Conservation (phyloP, 2,888 invertebrate species). For the Ecliptopera silaceata region DNA sequence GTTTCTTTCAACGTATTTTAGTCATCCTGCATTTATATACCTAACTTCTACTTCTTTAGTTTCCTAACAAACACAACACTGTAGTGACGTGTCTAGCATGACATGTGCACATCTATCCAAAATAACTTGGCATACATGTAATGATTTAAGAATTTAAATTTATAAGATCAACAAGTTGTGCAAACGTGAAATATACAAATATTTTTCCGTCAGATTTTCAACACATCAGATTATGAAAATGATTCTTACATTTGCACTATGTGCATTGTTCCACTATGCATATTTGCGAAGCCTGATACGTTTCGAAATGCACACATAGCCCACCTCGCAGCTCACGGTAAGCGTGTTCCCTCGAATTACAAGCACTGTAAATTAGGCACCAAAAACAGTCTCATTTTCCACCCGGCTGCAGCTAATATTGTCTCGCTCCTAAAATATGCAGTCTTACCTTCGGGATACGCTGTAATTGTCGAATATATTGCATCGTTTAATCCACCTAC, state of each 20-base stretch:
- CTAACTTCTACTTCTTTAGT: not conserved
- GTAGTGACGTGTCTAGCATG: too few relatives aligned
- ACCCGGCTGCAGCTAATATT: conserved; percentile 82
- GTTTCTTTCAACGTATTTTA: not conserved
- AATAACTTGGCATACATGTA: too few relatives aligned
- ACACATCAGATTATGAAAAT: conserved; percentile 17
- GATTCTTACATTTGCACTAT: conserved; percentile 46
- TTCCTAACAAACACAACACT: too few relatives aligned
- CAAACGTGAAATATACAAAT: not conserved
- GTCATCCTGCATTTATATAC: not conserved
- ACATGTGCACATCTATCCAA: too few relatives aligned
- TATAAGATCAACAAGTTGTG: conserved; percentile 4
- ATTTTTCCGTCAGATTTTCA: conserved; percentile 4
- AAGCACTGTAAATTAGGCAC: conserved; percentile 75
- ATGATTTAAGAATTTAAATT: not conserved
- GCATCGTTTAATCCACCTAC: conserved; percentile 79
- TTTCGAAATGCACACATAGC: conserved; percentile 57
- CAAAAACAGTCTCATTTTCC: conserved; percentile 83
- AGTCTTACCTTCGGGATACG: conserved; percentile 76
- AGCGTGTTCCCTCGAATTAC: conserved; percentile 68
- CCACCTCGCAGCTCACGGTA: conserved; percentile 54
- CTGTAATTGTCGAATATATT: conserved; percentile 79
- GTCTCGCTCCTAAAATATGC: conserved; percentile 78
- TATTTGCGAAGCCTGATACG: conserved; percentile 62
- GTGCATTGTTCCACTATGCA: conserved; percentile 53